Evolutionary conservation across 1,140 invertebrate species (phyloP).

Genomic region (Drosophila pseudoobscura): DNA sequence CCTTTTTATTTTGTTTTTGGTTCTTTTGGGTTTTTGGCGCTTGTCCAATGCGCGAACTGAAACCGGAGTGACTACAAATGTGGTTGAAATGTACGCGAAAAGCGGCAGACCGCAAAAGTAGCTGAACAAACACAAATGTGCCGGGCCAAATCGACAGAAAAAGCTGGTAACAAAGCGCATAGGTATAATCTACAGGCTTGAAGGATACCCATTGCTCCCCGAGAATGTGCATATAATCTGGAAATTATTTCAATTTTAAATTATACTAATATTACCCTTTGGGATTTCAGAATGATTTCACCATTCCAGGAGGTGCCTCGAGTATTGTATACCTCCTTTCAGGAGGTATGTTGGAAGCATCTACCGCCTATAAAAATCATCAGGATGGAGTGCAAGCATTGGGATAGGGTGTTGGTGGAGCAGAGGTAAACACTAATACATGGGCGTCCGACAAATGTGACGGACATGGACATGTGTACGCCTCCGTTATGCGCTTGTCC

Average conservation of each 20-base stretch:
- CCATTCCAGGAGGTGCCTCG: no score
- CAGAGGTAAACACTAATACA: slow-evolving; percentile 55
- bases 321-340: no score
- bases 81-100: slow-evolving; percentile 78
- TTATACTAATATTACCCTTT: no score
- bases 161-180: slow-evolving; percentile 20
- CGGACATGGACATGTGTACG: slow-evolving; percentile 53
- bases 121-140: slow-evolving; percentile 78
- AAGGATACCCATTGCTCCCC: no score
- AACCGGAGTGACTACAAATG: slow-evolving; percentile 75
- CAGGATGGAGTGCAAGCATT: background rate
- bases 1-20: background rate
- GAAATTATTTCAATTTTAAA: no score
- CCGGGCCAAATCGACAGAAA: slow-evolving; percentile 64
- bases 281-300: no score
- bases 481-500: background rate
- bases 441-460: slow-evolving; percentile 51
- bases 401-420: slow-evolving; percentile 11
- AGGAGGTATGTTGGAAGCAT: no score
- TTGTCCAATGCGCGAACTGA: slow-evolving; percentile 59
- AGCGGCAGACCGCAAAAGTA: slow-evolving; percentile 80
- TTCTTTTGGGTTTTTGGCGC: slow-evolving; percentile 46
- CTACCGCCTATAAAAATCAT: slow-evolving; percentile 1
- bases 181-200: no score
- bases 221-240: no score